phyloP scores from a whole-genome alignment of 2,888 invertebrate species.

The Conomelus anceps region DNA sequence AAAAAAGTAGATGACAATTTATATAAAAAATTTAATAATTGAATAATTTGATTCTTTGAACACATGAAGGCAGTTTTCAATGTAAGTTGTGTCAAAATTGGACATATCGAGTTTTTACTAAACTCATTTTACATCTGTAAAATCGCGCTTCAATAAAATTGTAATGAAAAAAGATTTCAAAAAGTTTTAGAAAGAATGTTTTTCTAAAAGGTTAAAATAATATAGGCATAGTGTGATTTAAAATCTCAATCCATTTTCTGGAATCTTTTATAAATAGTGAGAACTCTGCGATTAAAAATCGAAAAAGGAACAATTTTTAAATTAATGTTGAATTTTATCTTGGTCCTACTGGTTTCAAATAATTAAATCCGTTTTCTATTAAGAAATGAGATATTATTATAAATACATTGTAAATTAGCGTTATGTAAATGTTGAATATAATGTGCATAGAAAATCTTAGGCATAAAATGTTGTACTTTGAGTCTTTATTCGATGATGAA shows the following conservation, averaged over 20 bases:
- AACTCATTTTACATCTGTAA: background rate
- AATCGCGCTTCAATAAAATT: background rate
- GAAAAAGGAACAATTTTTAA: background rate
- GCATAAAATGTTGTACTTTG: background rate
- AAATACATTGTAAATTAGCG: background rate
- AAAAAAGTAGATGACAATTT: background rate
- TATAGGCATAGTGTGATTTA: background rate
- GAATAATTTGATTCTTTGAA: background rate
- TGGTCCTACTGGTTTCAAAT: background rate
- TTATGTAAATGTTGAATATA: background rate
- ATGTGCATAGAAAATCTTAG: background rate
- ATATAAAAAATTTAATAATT: background rate
- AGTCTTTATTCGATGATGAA: background rate
- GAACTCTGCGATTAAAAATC: background rate
- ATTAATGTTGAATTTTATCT: background rate
- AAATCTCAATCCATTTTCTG: background rate
- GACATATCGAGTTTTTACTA: background rate
- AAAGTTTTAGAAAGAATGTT: no score
- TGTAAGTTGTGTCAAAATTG: background rate
- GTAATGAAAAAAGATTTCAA: background rate
- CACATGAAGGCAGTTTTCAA: background rate
- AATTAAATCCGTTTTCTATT: background rate
- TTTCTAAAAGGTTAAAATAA: background rate
- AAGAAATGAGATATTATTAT: background rate
- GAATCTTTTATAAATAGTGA: background rate